Evolutionary conservation across 2,888 invertebrate genomes (phyloP).

Genomic region (Automeris io): DNA sequence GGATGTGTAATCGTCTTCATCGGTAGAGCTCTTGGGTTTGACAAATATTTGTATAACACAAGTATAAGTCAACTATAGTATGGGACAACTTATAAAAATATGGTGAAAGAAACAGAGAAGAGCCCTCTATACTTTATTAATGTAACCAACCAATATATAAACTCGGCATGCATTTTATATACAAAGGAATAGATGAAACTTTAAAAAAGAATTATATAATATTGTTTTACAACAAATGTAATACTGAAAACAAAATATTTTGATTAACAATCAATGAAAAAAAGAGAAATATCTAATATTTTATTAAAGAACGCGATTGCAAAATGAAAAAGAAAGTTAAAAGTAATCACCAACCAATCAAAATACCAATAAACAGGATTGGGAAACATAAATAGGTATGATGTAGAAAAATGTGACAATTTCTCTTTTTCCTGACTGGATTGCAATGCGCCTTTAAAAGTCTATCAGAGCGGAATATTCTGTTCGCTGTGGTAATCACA

Average conservation of each 20-base stretch:
- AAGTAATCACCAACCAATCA: slow-evolving; percentile 29
- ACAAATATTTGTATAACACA: too few relatives aligned
- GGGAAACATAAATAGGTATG: slow-evolving; percentile 29
- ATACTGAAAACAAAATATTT: not conserved
- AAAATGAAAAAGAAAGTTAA: slow-evolving; percentile 9
- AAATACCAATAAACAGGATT: slow-evolving; percentile 24
- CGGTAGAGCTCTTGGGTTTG: too few relatives aligned
- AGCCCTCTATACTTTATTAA: too few relatives aligned
- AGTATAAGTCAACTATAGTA: too few relatives aligned
- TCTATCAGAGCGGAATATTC: slow-evolving; percentile 65
- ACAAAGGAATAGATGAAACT: too few relatives aligned
- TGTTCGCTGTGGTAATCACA: slow-evolving; percentile 72
- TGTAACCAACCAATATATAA: too few relatives aligned
- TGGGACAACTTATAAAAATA: too few relatives aligned
- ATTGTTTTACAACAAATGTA: not conserved
- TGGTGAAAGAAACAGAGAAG: too few relatives aligned
- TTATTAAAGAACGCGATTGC: not conserved
- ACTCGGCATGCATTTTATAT: too few relatives aligned
- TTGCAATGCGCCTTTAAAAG: slow-evolving; percentile 56
- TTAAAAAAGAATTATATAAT: not conserved
- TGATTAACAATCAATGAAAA: not conserved
- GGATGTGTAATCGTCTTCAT: too few relatives aligned
- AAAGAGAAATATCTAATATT: not conserved
- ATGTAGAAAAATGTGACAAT: slow-evolving; percentile 45
- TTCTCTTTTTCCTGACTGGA: slow-evolving; percentile 45